Conservation (phyloP, 1,140 invertebrate species). For the Trichonephila clavipes region DNA sequence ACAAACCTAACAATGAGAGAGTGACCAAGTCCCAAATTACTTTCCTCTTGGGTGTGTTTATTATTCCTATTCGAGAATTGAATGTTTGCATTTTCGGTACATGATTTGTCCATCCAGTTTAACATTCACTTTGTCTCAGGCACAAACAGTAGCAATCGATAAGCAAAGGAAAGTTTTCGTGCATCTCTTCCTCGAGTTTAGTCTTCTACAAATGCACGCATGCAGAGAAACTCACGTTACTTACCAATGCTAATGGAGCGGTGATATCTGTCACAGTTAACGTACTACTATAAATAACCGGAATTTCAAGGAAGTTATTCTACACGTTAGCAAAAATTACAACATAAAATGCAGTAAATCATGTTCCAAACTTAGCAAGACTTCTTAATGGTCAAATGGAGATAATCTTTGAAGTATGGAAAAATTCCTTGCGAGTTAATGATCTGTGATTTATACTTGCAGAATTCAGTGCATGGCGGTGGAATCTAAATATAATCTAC, state of each 20-base stretch:
- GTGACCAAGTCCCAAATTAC: not conserved
- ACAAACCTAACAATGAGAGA: conserved; percentile 1
- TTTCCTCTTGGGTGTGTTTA: conserved; percentile 29
- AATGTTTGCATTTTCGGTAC: conserved; percentile 36
- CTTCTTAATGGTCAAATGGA: not conserved
- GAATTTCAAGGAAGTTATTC: not conserved
- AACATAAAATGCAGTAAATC: not conserved
- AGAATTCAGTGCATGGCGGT: too few species aligned
- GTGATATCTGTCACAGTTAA: not conserved
- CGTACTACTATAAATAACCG: not conserved
- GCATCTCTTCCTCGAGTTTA: not conserved
- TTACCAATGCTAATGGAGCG: conserved; percentile 20
- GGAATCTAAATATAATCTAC: too few species aligned
- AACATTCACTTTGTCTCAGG: not conserved
- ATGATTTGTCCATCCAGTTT: conserved; percentile 16
- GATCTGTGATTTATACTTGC: too few species aligned
- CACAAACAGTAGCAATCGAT: conserved; percentile 9
- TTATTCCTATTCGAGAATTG: conserved; percentile 37
- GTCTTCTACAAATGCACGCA: not conserved
- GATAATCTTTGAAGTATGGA: not conserved
- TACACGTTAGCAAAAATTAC: not conserved
- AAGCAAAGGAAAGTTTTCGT: not conserved
- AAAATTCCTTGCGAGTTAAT: not conserved
- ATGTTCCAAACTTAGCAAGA: not conserved
- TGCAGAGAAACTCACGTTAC: not conserved